Conservation (phyloP, 2,888 invertebrate genomes). For the Peribatodes rhomboidaria region DNA sequence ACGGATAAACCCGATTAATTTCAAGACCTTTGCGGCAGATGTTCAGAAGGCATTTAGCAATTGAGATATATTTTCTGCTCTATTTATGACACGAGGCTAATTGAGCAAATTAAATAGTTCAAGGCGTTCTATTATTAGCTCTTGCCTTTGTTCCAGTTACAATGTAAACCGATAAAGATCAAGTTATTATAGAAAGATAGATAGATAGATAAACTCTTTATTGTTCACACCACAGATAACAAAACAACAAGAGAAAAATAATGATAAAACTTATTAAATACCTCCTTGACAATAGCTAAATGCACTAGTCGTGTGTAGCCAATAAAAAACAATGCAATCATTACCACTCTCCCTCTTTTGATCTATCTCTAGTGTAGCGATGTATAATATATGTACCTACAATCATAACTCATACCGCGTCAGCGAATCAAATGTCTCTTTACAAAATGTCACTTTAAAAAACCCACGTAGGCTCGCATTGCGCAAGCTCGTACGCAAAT, state of each 20-base stretch:
- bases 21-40: slow-evolving; percentile 23
- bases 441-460: slow-evolving; percentile 73
- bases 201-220: too few relatives aligned
- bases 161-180: slow-evolving; percentile 8
- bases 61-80: slow-evolving; percentile 33
- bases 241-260: too few relatives aligned
- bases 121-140: slow-evolving; percentile 41
- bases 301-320: neutral
- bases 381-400: slow-evolving; percentile 40
- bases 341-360: neutral
- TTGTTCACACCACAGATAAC: too few relatives aligned
- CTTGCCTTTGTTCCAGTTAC: slow-evolving; percentile 4
- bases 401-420: slow-evolving; percentile 39
- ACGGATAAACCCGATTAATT: too few relatives aligned
- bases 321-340: neutral
- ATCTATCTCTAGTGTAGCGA: slow-evolving; percentile 35
- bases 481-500: slow-evolving; percentile 76
- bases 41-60: slow-evolving; percentile 19
- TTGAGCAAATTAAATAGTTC: slow-evolving; percentile 35
- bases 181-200: neutral
- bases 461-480: slow-evolving; percentile 58
- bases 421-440: slow-evolving; percentile 72
- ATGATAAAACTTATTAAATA: too few relatives aligned
- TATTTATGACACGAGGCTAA: slow-evolving; percentile 40
- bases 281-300: neutral